Conservation (phyloP, 2,113 vertebrate species). For the Strigops habroptila region DNA sequence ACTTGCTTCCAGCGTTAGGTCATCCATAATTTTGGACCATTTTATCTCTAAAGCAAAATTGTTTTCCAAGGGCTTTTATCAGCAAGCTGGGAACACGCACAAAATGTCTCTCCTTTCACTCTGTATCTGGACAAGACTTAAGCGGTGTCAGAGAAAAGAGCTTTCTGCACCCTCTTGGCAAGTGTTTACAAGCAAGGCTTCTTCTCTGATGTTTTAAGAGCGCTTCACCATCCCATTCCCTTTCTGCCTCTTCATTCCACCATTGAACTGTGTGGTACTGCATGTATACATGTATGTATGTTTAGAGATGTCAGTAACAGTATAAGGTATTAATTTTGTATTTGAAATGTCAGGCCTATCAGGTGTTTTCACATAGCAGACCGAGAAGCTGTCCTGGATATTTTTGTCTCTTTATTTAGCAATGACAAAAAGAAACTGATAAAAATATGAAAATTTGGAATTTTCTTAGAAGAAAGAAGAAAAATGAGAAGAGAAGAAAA, state of each 20-base stretch:
- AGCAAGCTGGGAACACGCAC: background rate
- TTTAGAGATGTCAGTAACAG: background rate
- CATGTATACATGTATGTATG: background rate
- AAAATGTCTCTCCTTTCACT: background rate
- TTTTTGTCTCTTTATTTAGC: background rate
- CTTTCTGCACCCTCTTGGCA: background rate
- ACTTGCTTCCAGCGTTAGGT: background rate
- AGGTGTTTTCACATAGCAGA: background rate
- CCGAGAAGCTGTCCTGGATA: background rate
- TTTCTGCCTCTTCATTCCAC: background rate
- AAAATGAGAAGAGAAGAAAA: background rate
- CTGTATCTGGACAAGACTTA: background rate
- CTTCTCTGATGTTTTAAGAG: background rate
- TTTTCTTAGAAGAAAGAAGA: background rate
- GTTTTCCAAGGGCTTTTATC: constrained; percentile 17
- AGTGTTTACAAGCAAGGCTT: background rate
- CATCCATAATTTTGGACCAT: background rate
- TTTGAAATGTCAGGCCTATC: background rate
- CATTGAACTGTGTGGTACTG: background rate
- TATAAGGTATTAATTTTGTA: background rate
- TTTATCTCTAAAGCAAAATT: background rate
- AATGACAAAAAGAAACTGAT: background rate
- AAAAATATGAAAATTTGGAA: background rate
- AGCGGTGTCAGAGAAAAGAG: background rate
- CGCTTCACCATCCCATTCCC: background rate